These are phyloP conservation scores for Ailurus styani DNA, from an alignment of 2,113 vertebrate genomes.

Conservation along the genomic window DNA sequence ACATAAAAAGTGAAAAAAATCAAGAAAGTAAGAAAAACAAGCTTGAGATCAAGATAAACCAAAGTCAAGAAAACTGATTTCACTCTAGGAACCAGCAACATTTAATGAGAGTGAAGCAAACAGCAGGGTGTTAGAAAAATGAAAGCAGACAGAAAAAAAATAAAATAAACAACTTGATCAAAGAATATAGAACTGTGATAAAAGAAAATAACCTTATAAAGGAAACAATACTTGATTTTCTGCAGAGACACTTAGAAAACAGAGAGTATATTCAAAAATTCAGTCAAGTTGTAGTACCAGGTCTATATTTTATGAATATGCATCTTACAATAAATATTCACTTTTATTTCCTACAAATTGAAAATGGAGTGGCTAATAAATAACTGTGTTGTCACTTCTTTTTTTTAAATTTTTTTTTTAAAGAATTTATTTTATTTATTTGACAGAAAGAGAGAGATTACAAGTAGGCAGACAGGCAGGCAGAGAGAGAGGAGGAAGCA, in stretches of 20 bases:
- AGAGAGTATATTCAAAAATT: neutral
- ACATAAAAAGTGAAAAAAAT: neutral
- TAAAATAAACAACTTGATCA: neutral
- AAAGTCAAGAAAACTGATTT: neutral
- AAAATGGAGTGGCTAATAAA: neutral
- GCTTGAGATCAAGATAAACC: neutral
- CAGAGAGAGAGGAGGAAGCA: too few relatives aligned
- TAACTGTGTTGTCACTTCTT: neutral
- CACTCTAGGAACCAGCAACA: neutral
- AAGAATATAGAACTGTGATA: neutral
- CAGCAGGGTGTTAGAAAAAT: neutral
- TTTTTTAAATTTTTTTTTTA: too few relatives aligned
- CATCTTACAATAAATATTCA: neutral
- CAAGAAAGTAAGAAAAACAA: neutral
- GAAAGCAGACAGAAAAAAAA: neutral
- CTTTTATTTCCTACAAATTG: neutral
- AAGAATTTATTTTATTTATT: too few relatives aligned
- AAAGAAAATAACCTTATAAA: constrained; percentile 36
- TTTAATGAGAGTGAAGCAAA: neutral
- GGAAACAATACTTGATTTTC: constrained; percentile 11
- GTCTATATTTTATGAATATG: neutral
- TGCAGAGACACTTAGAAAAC: neutral
- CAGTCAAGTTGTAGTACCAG: neutral
- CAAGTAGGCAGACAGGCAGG: too few relatives aligned
- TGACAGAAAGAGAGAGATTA: too few relatives aligned